Base-by-base conservation (phyloP, 2,797 vertebrate genomes). In the Syngnathus acus region DNA sequence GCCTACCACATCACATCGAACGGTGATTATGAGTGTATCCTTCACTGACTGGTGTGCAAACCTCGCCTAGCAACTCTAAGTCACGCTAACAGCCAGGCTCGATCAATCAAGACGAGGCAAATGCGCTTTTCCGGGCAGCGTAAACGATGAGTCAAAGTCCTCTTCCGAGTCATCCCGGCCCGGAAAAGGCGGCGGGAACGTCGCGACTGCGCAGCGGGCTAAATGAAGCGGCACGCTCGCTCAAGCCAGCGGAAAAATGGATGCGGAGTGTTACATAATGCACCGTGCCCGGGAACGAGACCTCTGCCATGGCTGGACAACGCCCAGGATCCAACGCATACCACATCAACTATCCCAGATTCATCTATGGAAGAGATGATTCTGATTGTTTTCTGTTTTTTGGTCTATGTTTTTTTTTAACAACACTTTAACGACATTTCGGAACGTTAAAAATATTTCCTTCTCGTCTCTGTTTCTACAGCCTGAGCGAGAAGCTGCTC, bases 111-210 rank as follows among this genome's bases (percentile, higher is more conserved):
- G 69, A 10, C 32, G 53, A 3, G 70, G 59, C 61, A 73, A 70
- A 75, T 77, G 74, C 67, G 73, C 63, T 75, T 75, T 68, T 71
- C 70, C 26, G 66, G 21, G 68, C 73, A 65, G 48, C 19, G 48
- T 3, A n/a, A n/a, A 51, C 19, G 9, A 51, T 21, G 50, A 51
- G 50, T n/a, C n/a, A 9, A 40, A 68, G 59, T 68, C 73, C 21
- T 54, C 53, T 23, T 26, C 21, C 21, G 53, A 5, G 53, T 14
- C 53, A 19, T 21, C 21, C 21, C 48, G 48, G 48, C 17, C 48
- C 48, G 50, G 50, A 51, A 51, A 51, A 21, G 50, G 50, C 50
- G 50, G 50, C 50, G 50, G 50, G 50, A 51, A 51, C 50, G 50
- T 51, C 50, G 19, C 50, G 50, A 4, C 50, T 21, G 50, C 50